Base-by-base conservation (phyloP, 1,140 invertebrate species). In the Nasonia vitripennis region DNA sequence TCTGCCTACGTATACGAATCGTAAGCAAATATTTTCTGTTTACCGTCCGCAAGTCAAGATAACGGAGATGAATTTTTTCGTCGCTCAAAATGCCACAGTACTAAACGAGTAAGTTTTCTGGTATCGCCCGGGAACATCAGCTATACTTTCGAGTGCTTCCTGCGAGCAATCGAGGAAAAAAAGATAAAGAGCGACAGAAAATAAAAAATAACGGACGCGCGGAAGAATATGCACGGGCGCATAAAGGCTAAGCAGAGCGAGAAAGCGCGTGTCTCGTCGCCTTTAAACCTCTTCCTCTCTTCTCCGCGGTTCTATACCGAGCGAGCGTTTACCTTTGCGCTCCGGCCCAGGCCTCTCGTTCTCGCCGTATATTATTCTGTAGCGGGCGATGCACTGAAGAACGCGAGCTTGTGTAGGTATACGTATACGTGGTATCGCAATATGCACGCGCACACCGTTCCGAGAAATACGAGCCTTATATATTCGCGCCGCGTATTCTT, bases 341-440 rank as follows among this genome's bases (percentile, higher is more conserved):
- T 10, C 9, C 68, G 51, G 20, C 67, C 48, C 51, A 75, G 55
- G 3, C 62, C 7, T 62, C 70, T 73, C 70, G 14, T 45, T n/a
- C 7, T 51, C 41, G 51, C 70, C 68, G 67, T 85, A 85, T 75
- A 78, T 79, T 79, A 79, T 80, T 75, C 83, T 70, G 12, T 55
- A 31, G 14, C 48, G 20, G 68, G n/a, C 62, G 31, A 51, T 79
- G 77, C 62, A 79, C 75, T n/a, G 14, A 10, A 45, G 62, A 9
- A 37, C 37, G n/a, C 23, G 55, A 20, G 20, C 27, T 23, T 83
- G 11, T 68, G 7, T 81, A 75, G 10, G 4, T 71, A 68, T 23
- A 68, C 20, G 37, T 68, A 62, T 48, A 83, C 27, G 37, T 31
- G 37, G 62, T 78, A 83, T 20, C 48, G 37, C 37, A 6, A 37